A percentile compares a stretch with the other conserved stretches of the same genome.
Conservation (phyloP, 92 coral and sea anemone species). For the Montipora capitata region DNA sequence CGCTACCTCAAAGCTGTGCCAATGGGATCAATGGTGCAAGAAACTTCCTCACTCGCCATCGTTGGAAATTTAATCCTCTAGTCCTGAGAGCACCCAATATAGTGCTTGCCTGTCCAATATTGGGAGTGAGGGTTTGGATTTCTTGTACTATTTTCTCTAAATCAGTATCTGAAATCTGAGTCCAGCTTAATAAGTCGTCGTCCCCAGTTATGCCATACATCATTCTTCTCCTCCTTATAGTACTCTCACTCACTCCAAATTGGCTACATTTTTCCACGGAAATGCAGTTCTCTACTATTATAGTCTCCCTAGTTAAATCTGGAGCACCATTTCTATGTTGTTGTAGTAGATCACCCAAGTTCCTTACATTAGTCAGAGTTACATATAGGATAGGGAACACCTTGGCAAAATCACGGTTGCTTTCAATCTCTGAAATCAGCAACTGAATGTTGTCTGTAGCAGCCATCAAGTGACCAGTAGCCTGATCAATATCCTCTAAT, state of each 20-base stretch:
- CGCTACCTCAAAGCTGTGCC: too few species aligned
- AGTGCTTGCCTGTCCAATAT: conserved; percentile 20
- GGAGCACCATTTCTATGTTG: neutral
- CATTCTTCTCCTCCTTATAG: conserved; percentile 60
- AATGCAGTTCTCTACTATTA: too few species aligned
- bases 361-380: too few species aligned
- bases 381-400: neutral
- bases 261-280: too few species aligned
- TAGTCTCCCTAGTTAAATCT: neutral
- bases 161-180: conserved; percentile 60
- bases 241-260: conserved; percentile 65
- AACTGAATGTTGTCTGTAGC: conserved; percentile 49
- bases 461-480: neutral
- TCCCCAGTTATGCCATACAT: conserved; percentile 52
- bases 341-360: neutral
- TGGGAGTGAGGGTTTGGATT: conserved; percentile 46
- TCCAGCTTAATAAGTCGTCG: conserved; percentile 46
- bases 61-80: conserved; percentile 48
- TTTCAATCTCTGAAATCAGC: neutral
- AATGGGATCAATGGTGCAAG: neutral
- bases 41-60: conserved; percentile 36
- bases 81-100: conserved; percentile 49
- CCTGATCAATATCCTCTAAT: conserved; percentile 25
- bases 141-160: conserved; percentile 47
- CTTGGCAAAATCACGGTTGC: neutral